Evolutionary conservation across 2,888 invertebrate species (phyloP), one percentile per base, ranked within the genome.

Genomic region (Lasioglossum pauxillum): DNA sequence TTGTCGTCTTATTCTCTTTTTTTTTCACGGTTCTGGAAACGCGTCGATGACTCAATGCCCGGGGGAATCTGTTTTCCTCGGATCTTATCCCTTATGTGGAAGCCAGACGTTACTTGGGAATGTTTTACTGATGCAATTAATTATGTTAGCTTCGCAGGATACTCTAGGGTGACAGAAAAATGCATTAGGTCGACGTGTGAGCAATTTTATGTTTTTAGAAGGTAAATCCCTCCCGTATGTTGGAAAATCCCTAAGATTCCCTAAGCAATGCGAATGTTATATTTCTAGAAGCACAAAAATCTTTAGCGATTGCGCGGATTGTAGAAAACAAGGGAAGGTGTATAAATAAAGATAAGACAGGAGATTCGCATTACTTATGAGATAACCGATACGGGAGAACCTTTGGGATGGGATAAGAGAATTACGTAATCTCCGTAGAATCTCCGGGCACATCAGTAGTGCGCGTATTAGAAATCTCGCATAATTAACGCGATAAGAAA

Each of bases 1-100:
- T n/a, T 69, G 38, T 41, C 35, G 8, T 69, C n/a, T n/a, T 38
- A 12, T 38, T 8, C 8, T 19, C 2, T 53, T 69, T 31, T 35
- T 35, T 64, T 78, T 85, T 67, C 31, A 64, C 64, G 64, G 71
- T 88, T 72, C 41, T 84, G 79, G 87, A 91, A 86, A 90, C 90
- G 82, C 85, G 14, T 90, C 89, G 80, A 73, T 91, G 91, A 91
- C 80, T 92, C 91, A 88, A 90, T 80, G 80, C 60, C n/a, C 57
- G n/a, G 12, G 57, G 12, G 57, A n/a, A 14, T 5, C 4, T 53
- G 64, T 78, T n/a, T 38, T 64, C 44, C 27, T 71, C 27, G 49
- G 57, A 57, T 23, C 5, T 38, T 41, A 23, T 71, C 71, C 71
- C 38, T n/a, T 71, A 71, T 41, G 12, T n/a, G 38, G 35, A 71